phyloP scores from a whole-genome alignment of 2,888 invertebrate genomes.

The Idaea dimidiata region DNA sequence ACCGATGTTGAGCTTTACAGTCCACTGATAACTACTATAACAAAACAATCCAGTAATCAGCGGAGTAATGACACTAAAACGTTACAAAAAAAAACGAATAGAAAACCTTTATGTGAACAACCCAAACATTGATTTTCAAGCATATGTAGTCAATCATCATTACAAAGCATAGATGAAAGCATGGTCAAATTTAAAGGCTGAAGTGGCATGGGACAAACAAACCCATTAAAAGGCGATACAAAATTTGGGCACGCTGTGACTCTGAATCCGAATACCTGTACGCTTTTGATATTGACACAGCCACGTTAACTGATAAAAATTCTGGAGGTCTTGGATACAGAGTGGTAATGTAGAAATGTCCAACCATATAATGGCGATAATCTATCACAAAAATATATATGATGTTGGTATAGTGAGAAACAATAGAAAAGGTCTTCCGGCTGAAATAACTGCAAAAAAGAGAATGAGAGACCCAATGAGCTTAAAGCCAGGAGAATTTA shows the following conservation, averaged over 20 bases:
- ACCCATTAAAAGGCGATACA: constrained; percentile 11
- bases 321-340: constrained; percentile 10
- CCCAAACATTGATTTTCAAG: neutral
- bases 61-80: neutral
- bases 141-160: constrained; percentile 11
- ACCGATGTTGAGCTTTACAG: constrained; percentile 9
- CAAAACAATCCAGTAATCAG: neutral
- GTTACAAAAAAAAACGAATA: neutral
- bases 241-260: constrained; percentile 16
- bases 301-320: constrained; percentile 6
- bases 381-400: constrained; percentile 8
- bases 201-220: constrained; percentile 11
- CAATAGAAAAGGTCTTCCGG: constrained; percentile 10
- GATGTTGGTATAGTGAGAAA: constrained; percentile 10
- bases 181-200: constrained; percentile 11
- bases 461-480: constrained; percentile 8
- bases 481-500: constrained; percentile 13
- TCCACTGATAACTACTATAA: constrained; percentile 2
- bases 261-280: constrained; percentile 16
- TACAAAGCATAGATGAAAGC: constrained; percentile 9
- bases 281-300: constrained; percentile 16
- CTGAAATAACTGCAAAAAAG: constrained; percentile 10
- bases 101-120: constrained; percentile 3
- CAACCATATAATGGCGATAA: constrained; percentile 5
- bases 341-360: constrained; percentile 11